Conservation (phyloP, 2,888 invertebrate genomes). For the Epistrophe eligans region DNA sequence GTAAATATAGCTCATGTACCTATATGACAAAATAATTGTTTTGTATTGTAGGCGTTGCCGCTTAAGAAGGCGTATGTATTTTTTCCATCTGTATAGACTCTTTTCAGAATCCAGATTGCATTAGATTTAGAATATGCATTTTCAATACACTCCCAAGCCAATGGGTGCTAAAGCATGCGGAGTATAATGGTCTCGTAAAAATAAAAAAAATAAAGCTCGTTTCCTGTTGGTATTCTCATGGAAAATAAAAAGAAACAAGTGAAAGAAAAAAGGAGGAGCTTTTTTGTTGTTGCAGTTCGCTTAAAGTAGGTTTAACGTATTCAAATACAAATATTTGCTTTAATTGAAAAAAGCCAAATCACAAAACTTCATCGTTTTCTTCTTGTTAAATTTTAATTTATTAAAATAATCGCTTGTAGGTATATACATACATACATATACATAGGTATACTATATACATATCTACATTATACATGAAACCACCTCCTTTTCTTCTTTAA, state of each 20-base stretch:
- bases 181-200: slow-evolving; percentile 3
- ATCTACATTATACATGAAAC: neutral
- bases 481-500: slow-evolving; percentile 12
- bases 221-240: slow-evolving; percentile 38
- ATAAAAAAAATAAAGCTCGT: slow-evolving; percentile 51
- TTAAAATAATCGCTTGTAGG: neutral
- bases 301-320: neutral
- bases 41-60: slow-evolving; percentile 40
- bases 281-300: slow-evolving; percentile 9
- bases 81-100: neutral
- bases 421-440: too few relatives aligned
- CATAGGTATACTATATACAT: too few relatives aligned
- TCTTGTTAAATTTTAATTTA: neutral
- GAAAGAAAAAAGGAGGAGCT: slow-evolving; percentile 56
- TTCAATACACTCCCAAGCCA: slow-evolving; percentile 31
- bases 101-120: neutral
- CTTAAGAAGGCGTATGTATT: slow-evolving; percentile 37
- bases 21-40: too few relatives aligned
- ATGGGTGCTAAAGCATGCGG: slow-evolving; percentile 47
- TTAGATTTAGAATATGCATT: slow-evolving; percentile 48
- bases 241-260: slow-evolving; percentile 43
- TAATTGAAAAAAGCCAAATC: neutral
- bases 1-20: too few relatives aligned
- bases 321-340: neutral
- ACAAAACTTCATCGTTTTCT: neutral